Conservation (phyloP, 2,797 vertebrate genomes). For the Echiichthys vipera region DNA sequence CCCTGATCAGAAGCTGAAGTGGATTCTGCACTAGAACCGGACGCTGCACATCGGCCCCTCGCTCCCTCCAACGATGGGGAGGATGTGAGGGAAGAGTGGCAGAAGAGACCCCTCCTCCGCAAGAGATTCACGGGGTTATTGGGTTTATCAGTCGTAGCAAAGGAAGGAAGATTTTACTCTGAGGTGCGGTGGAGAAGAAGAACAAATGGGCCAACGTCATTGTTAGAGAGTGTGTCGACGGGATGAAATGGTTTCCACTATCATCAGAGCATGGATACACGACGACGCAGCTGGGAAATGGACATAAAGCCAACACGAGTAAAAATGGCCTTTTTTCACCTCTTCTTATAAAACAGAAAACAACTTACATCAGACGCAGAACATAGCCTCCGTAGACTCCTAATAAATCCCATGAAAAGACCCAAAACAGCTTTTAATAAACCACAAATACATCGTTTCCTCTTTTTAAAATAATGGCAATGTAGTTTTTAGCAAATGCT, state of each 20-base stretch:
- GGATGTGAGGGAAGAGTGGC: background rate
- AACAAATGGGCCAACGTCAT: background rate
- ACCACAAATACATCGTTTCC: no score
- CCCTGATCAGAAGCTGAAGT: no score
- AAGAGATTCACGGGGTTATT: background rate
- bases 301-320: background rate
- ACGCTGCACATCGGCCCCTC: background rate
- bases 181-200: slow-evolving; percentile 21
- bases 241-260: background rate
- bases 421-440: no score
- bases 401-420: no score
- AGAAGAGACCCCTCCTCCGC: background rate
- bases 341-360: no score
- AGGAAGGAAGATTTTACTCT: slow-evolving; percentile 15
- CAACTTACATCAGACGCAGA: no score
- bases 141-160: background rate
- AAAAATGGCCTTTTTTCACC: no score
- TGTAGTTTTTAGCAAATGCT: no score
- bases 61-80: background rate
- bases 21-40: background rate
- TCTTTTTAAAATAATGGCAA: no score
- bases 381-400: no score
- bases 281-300: background rate
- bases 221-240: background rate
- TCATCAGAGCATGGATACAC: background rate